Percentiles rank a stretch among this genome's conserved stretches.
Conservation (phyloP, 2,113 vertebrate genomes). For the Chaetorhynchus papuensis region DNA sequence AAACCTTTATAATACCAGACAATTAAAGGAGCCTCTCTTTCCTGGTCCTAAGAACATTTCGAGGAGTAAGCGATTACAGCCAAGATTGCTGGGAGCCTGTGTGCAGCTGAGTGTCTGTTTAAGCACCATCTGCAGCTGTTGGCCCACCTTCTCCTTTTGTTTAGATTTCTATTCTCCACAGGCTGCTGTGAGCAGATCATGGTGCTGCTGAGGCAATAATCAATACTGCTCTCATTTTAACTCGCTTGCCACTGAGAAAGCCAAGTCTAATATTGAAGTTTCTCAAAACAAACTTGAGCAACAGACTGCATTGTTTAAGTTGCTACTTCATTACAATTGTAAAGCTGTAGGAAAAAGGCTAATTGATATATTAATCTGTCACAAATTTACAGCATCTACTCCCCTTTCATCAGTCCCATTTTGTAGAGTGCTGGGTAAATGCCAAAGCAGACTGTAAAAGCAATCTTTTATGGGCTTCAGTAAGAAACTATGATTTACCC, state of each 20-base stretch:
- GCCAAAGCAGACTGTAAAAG: background rate
- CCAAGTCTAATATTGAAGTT: background rate
- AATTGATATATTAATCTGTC: background rate
- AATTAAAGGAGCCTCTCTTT: background rate
- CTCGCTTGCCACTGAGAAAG: background rate
- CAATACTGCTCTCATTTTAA: constrained; percentile 13
- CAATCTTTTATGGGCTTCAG: background rate
- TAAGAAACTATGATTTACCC: background rate
- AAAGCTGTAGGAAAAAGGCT: background rate
- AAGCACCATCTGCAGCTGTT: constrained; percentile 19
- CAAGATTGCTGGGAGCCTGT: background rate
- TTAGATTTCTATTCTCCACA: background rate
- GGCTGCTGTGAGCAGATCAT: background rate
- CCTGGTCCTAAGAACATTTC: background rate
- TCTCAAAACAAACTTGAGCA: background rate
- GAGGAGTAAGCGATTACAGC: background rate
- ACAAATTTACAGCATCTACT: background rate
- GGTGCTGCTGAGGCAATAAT: background rate
- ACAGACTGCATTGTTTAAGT: background rate
- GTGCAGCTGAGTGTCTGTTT: background rate
- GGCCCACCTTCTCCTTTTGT: constrained; percentile 19
- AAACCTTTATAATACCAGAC: background rate
- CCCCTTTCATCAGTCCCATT: background rate
- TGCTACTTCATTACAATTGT: background rate
- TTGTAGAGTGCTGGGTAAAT: background rate